Percentiles rank a stretch among this genome's conserved stretches.
phyloP scores from a whole-genome alignment of 2,797 vertebrate genomes.

The Gephyroberyx darwinii region DNA sequence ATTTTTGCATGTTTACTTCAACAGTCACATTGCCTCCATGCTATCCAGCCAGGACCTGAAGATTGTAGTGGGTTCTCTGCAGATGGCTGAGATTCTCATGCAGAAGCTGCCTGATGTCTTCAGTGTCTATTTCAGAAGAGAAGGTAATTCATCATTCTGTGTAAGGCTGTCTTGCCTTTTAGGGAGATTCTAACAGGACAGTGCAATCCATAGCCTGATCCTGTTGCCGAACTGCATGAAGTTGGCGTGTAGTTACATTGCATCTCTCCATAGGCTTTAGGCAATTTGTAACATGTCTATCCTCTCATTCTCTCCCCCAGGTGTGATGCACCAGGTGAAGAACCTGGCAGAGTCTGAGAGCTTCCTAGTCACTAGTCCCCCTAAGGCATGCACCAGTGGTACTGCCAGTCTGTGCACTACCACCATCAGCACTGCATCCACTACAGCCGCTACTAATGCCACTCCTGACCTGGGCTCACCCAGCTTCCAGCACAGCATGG shows the following conservation, averaged over 20 bases:
- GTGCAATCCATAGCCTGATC: not conserved
- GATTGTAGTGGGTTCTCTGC: slow-evolving; percentile 99
- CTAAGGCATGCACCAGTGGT: slow-evolving; percentile 94
- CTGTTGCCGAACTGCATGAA: not conserved
- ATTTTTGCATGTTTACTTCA: slow-evolving; percentile 58
- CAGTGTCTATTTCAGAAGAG: slow-evolving; percentile 99
- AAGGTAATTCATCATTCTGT: slow-evolving; percentile 84
- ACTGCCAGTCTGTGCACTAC: slow-evolving; percentile 90
- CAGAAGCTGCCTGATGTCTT: slow-evolving; percentile 99
- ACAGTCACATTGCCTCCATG: slow-evolving; percentile 99
- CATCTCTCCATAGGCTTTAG: not conserved
- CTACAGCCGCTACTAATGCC: slow-evolving; percentile 88
- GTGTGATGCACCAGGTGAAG: slow-evolving; percentile 99
- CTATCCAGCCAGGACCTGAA: slow-evolving; percentile 99
- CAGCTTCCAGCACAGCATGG: slow-evolving; percentile 96
- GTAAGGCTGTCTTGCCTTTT: not conserved
- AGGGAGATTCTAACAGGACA: too few relatives aligned
- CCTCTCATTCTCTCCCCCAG: slow-evolving; percentile 70
- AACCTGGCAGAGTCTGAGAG: slow-evolving; percentile 96
- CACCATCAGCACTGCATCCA: slow-evolving; percentile 91
- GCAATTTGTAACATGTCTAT: not conserved
- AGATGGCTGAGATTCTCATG: slow-evolving; percentile 99
- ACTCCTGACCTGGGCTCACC: slow-evolving; percentile 93
- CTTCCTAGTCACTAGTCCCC: slow-evolving; percentile 92
- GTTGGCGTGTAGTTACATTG: not conserved